phyloP scores from a whole-genome alignment of 2,888 invertebrate species.

The Pocota personata region DNA sequence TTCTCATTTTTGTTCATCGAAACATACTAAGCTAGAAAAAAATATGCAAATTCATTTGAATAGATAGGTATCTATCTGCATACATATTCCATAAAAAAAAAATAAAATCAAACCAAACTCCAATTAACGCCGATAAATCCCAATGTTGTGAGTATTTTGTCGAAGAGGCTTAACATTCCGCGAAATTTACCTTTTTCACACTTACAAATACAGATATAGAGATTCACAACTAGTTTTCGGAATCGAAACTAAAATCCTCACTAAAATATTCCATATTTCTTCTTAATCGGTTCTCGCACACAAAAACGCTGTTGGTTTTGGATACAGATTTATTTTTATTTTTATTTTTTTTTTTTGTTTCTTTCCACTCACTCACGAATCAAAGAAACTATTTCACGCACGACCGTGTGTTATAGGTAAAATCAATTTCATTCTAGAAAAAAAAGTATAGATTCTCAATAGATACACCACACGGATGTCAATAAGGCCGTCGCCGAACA shows the following conservation, averaged over 20 bases:
- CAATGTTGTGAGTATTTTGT: conserved; percentile 64
- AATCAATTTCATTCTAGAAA: conserved; percentile 16
- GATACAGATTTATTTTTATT: background rate
- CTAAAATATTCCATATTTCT: conserved; percentile 27
- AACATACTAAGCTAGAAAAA: too few species aligned
- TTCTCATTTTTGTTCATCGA: too few species aligned
- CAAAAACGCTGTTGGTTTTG: background rate
- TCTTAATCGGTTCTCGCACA: conserved; percentile 5
- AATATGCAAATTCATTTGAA: background rate
- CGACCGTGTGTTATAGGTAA: conserved; percentile 13
- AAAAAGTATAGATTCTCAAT: conserved; percentile 18
- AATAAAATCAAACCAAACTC: conserved; percentile 19
- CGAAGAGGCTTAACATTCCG: conserved; percentile 42
- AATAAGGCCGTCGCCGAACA: conserved; percentile 36
- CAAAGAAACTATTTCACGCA: conserved; percentile 6
- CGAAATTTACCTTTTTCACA: conserved; percentile 64
- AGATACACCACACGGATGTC: conserved; percentile 17
- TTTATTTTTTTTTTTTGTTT: background rate
- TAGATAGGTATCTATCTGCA: background rate
- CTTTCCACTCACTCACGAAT: conserved; percentile 2
- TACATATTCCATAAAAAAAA: background rate
- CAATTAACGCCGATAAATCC: conserved; percentile 61
- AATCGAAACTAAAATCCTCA: conserved; percentile 25
- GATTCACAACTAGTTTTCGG: conserved; percentile 33
- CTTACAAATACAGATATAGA: conserved; percentile 9